phyloP scores from a whole-genome alignment of 2,888 invertebrate genomes.

The Drosophila pseudotakahashii region DNA sequence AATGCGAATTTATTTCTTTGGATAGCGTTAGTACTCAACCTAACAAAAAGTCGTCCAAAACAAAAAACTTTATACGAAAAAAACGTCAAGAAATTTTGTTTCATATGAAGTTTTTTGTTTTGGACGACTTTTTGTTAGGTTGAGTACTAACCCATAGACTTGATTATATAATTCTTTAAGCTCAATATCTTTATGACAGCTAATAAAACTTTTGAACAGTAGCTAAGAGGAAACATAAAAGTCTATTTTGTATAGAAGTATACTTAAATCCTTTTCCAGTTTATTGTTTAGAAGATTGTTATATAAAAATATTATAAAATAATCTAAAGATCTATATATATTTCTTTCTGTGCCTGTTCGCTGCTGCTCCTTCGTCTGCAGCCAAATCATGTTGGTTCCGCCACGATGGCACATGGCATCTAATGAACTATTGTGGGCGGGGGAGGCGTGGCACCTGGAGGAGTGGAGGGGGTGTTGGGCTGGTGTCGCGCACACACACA shows the following conservation, averaged over 20 bases:
- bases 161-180: neutral
- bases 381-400: slow-evolving; percentile 81
- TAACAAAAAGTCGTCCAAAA: no score
- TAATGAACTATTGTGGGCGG: slow-evolving; percentile 76
- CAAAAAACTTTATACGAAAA: no score
- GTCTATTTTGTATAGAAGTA: no score
- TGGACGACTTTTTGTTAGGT: no score
- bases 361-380: slow-evolving; percentile 65
- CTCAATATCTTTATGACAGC: neutral
- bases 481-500: slow-evolving; percentile 58
- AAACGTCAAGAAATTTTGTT: no score
- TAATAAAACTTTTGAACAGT: neutral
- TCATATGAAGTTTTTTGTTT: no score
- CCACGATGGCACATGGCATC: slow-evolving; percentile 80
- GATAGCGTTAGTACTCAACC: no score
- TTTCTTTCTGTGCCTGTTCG: slow-evolving; percentile 12
- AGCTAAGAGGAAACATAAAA: neutral
- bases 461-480: slow-evolving; percentile 7
- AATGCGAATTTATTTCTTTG: neutral
- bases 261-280: no score
- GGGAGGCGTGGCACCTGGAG: slow-evolving; percentile 25
- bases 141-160: no score
- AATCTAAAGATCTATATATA: neutral
- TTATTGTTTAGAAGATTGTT: no score
- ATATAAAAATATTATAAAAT: neutral